These are phyloP conservation scores for Taurulus bubalis DNA, from an alignment of 2,113 vertebrate species.

Conservation along the genomic window DNA sequence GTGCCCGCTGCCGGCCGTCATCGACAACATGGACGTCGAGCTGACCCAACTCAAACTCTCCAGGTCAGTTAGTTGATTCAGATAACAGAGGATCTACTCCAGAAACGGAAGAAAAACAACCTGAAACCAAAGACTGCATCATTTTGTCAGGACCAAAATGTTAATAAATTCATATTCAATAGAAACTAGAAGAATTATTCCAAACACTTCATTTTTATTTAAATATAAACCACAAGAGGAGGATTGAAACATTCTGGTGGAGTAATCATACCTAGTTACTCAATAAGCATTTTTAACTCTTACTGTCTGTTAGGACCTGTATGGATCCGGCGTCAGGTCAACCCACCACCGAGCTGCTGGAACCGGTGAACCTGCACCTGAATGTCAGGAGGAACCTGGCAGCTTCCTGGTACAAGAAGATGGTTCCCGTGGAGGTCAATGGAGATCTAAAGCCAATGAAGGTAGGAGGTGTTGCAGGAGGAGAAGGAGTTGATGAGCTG, in stretches of 20 bases:
- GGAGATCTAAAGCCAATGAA: slow-evolving; percentile 95
- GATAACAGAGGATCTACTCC: background rate
- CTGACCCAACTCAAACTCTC: slow-evolving; percentile 92
- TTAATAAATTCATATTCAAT: too few species aligned
- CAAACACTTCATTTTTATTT: too few species aligned
- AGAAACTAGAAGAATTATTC: too few species aligned
- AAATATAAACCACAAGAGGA: too few species aligned
- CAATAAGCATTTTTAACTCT: too few species aligned
- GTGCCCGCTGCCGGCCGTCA: slow-evolving; percentile 84
- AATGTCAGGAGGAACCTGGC: slow-evolving; percentile 92
- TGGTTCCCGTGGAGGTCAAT: slow-evolving; percentile 88
- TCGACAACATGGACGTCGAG: slow-evolving; percentile 91
- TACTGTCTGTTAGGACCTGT: slow-evolving; percentile 77
- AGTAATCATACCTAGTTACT: background rate
- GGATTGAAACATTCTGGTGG: too few species aligned
- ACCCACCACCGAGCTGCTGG: slow-evolving; percentile 86
- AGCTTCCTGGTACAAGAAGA: slow-evolving; percentile 88
- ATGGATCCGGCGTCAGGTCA: slow-evolving; percentile 70
- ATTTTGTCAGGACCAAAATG: too few species aligned
- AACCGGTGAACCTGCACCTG: slow-evolving; percentile 91
- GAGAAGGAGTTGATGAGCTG: background rate
- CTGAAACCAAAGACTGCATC: too few species aligned
- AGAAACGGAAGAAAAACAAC: too few species aligned
- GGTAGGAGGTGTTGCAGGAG: slow-evolving; percentile 72
- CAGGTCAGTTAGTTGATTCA: slow-evolving; percentile 74